Evolutionary conservation across 2,797 vertebrate species (phyloP).

Genomic region (Steatocranus sp.): DNA sequence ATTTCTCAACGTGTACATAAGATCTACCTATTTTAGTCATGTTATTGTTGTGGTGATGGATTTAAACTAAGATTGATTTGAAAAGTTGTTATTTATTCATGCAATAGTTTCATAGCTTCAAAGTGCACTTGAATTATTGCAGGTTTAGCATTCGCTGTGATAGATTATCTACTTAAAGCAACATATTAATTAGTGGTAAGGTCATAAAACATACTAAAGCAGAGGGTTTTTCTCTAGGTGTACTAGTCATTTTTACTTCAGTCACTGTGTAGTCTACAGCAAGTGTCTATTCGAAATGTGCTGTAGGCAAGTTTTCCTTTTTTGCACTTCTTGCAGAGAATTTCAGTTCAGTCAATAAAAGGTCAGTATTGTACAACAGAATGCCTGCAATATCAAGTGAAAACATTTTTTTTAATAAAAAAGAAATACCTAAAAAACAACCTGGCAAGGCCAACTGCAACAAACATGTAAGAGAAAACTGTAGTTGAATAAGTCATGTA

Average conservation of each 20-base stretch:
- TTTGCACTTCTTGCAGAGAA: neutral
- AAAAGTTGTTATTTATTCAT: neutral
- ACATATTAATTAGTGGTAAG: neutral
- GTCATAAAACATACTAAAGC: neutral
- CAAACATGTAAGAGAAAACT: neutral
- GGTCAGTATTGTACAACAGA: neutral
- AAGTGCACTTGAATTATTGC: neutral
- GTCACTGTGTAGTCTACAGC: neutral
- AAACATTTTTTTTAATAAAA: neutral
- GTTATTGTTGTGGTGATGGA: neutral
- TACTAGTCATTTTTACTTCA: neutral
- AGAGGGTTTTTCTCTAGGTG: neutral
- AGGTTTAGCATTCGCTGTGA: neutral
- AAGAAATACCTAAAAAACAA: neutral
- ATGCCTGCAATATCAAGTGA: neutral
- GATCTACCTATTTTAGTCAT: neutral
- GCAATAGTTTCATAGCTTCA: neutral
- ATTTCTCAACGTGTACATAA: neutral
- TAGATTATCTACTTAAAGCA: neutral
- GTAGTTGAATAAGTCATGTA: neutral
- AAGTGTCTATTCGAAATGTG: neutral
- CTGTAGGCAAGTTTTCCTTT: neutral
- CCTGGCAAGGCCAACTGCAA: neutral
- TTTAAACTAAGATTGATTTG: neutral
- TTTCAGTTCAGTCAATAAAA: neutral